These are phyloP conservation scores for Drosophila kambysellisi DNA, from an alignment of 2,888 invertebrate genomes.

Conservation along the genomic window DNA sequence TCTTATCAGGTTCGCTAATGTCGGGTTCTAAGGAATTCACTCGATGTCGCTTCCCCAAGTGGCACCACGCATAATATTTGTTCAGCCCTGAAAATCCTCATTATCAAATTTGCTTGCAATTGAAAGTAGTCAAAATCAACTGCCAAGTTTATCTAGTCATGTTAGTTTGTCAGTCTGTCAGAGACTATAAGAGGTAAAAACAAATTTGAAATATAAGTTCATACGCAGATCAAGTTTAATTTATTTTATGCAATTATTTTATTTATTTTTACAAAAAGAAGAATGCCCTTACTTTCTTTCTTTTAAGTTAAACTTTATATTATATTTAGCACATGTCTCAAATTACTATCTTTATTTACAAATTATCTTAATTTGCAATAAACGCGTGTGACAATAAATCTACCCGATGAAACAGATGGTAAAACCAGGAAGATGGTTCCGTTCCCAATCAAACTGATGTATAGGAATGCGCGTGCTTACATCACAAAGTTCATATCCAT, in stretches of 20 bases:
- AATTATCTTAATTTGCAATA: background rate
- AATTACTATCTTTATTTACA: constrained; percentile 8
- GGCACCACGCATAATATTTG: no score
- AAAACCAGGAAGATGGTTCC: constrained; percentile 4
- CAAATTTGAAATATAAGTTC: no score
- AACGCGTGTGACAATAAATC: constrained; percentile 70
- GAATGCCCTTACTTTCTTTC: background rate
- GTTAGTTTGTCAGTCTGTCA: no score
- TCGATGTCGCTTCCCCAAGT: no score
- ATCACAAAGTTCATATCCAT: background rate
- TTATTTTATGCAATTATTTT: background rate
- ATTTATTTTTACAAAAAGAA: no score
- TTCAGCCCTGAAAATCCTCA: no score
- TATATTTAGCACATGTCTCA: background rate
- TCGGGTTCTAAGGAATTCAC: no score
- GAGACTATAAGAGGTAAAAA: no score
- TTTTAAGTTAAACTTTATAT: background rate
- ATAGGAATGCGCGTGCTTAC: background rate
- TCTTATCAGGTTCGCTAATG: no score
- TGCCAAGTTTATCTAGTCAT: no score
- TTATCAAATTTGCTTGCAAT: no score
- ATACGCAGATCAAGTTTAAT: background rate
- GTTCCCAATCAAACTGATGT: constrained; percentile 18
- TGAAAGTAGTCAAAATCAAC: no score
- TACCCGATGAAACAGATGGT: constrained; percentile 51